Evolutionary conservation across 1,140 invertebrate genomes (phyloP), one percentile per base, ranked within the genome.

Genomic region (Drosophila nannoptera): DNA sequence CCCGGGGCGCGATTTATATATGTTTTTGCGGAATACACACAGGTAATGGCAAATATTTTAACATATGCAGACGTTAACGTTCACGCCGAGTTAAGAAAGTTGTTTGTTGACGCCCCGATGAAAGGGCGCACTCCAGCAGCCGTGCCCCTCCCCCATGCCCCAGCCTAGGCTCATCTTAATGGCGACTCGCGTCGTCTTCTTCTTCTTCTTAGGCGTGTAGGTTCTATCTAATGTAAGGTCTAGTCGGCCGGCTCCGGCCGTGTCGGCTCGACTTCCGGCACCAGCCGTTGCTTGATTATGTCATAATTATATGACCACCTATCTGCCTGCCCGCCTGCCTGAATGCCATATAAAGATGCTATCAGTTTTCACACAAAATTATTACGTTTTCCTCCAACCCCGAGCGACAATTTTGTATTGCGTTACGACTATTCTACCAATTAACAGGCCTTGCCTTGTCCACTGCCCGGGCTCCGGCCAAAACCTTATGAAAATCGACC

Each of bases 1-100:
- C 80, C 70, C 12, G 12, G 12, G 77, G 81, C 70, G 49, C 33
- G 59, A 54, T 68, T 70, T 73, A 68, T 83, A 64, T 65, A 60
- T 74, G 48, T 72, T 61, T 65, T 69, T 50, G 64, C 72, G 64
- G 72, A 62, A 70, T 33, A 76, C 53, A 56, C 53, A 16, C 49
- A 59, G 81, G 76, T 84, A 73, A 76, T 84, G 81, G 66, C 56
- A 77, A 80, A 86, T 70, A 86, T 67, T 84, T 84, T 69, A 71
- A 67, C 64, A 71, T 67, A 71, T 68, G 70, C 73, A 77, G 50
- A 73, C 75, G 68, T 58, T 77, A 48, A 71, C 62, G 75, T 46
- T 68, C 68, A 72, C 68, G 52, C 54, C 36, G 45, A 49, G n/a
- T 43, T 80, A 84, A 78, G 80, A 83, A 84, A 83, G 75, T 78